Base-by-base conservation (phyloP, 2,113 vertebrate genomes). In the Poeciliopsis occidentalis region DNA sequence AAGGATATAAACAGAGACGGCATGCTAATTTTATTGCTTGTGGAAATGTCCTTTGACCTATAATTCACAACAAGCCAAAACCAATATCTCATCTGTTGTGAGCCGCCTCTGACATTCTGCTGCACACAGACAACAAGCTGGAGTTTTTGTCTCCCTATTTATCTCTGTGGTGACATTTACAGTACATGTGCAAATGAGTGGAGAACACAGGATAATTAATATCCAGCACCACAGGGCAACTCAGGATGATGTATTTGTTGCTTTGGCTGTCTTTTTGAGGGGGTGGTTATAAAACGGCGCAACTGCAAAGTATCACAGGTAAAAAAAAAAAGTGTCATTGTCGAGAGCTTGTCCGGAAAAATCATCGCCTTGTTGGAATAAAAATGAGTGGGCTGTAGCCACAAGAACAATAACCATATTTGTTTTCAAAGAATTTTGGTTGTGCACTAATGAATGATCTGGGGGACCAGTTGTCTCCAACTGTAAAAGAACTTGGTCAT, bases 111-210 rank as follows among this genome's bases (percentile, higher is more conserved):
- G 91, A 93, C 90, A 91, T 90, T 90, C 87, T 83, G 89, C 82
- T 64, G 82, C 86, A 85, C 74, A 84, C 88, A 87, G 89, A 88
- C 89, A 85, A 78, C 79, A 51, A 87, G 84, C 85, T 41, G 72
- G 78, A 77, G 60, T 70, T 85, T 89, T 92, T 92, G 92, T 92
- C 91, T 92, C 87, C 75, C 80, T 82, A 90, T 93, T 92, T 81
- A 91, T 94, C 88, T 90, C 81, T 69, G 51, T 5, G 78, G 57
- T 94, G 92, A 93, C 93, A 94, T 93, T 94, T 93, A 93, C 88
- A 86, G 87, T 90, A 89, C 91, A 88, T 78, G 88, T 87, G 91
- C 90, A 92, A 94, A 94, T 88, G 90, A 92, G 90, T 67, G 85
- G 72, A 87, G 87, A 87, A 85, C 87, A 81, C 83, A 37, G 51